Evolutionary conservation across 2,888 invertebrate genomes (phyloP).

Genomic region (Iphiclides podalirius): DNA sequence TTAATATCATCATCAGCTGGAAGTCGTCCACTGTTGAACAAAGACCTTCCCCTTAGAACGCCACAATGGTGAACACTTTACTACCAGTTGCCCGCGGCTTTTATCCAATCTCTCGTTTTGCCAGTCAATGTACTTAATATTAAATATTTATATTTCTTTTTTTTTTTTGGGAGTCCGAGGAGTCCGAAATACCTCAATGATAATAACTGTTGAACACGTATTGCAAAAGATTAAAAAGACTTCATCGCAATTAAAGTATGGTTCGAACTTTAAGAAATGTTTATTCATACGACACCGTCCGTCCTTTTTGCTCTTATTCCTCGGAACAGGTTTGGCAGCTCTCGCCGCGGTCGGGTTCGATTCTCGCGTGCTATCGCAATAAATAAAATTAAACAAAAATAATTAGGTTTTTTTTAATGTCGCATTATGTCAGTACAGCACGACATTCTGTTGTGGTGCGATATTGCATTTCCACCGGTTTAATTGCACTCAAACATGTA

Average conservation of each 20-base stretch:
- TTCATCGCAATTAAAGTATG: constrained; percentile 50
- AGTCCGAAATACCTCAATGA: no score
- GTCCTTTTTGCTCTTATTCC: constrained; percentile 38
- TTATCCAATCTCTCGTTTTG: no score
- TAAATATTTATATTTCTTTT: no score
- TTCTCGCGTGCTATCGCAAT: constrained; percentile 58
- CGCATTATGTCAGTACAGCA: constrained; percentile 54
- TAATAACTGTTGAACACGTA: no score
- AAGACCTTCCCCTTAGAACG: no score
- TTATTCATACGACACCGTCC: constrained; percentile 42
- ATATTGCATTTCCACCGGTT: constrained; percentile 54
- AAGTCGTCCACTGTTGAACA: no score
- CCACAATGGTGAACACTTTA: no score
- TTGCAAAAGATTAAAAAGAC: constrained; percentile 37
- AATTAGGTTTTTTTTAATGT: constrained; percentile 56
- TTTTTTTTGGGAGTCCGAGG: no score
- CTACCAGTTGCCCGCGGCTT: no score
- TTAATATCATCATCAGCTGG: no score
- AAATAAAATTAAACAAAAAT: constrained; percentile 74
- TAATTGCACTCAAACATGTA: constrained; percentile 53
- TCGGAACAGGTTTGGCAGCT: constrained; percentile 55
- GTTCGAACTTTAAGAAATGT: constrained; percentile 42
- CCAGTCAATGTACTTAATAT: no score
- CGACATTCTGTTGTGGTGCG: constrained; percentile 56
- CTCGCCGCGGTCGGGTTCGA: constrained; percentile 47